These are phyloP conservation scores for Ganaspis brasiliensis DNA, from an alignment of 2,888 invertebrate genomes.

Conservation along the genomic window DNA sequence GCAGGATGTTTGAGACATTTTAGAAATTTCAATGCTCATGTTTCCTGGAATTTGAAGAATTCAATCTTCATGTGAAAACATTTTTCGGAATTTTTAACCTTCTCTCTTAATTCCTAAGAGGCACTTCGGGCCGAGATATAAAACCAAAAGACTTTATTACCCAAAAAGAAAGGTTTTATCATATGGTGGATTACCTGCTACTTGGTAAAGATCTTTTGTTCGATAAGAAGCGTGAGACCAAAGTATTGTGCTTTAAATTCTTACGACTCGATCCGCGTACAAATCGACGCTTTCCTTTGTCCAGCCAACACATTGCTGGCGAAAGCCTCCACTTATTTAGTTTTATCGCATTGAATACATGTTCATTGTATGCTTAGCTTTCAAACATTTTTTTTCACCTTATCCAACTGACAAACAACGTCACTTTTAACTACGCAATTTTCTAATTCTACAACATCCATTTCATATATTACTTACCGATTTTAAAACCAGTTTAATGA, in stretches of 20 bases:
- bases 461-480: no score
- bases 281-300: slow-evolving; percentile 43
- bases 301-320: slow-evolving; percentile 9
- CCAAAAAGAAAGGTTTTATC: slow-evolving; percentile 40
- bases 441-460: background rate
- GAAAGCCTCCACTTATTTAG: slow-evolving; percentile 39
- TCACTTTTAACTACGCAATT: background rate
- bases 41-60: slow-evolving; percentile 21
- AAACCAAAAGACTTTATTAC: slow-evolving; percentile 28
- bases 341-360: slow-evolving; percentile 26
- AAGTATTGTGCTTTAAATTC: slow-evolving; percentile 40
- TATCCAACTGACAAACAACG: background rate
- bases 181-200: slow-evolving; percentile 28
- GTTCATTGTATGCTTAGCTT: slow-evolving; percentile 23
- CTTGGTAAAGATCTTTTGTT: slow-evolving; percentile 35
- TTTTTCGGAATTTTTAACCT: background rate
- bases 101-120: slow-evolving; percentile 30
- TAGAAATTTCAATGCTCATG: background rate
- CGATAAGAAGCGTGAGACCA: slow-evolving; percentile 43
- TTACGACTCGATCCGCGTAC: slow-evolving; percentile 40
- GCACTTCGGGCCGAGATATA: background rate
- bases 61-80: background rate
- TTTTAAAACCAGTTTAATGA: no score
- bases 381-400: slow-evolving; percentile 1
- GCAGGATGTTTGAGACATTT: no score